phyloP scores from a whole-genome alignment of 2,113 vertebrate species.

The Bombycilla garrulus region DNA sequence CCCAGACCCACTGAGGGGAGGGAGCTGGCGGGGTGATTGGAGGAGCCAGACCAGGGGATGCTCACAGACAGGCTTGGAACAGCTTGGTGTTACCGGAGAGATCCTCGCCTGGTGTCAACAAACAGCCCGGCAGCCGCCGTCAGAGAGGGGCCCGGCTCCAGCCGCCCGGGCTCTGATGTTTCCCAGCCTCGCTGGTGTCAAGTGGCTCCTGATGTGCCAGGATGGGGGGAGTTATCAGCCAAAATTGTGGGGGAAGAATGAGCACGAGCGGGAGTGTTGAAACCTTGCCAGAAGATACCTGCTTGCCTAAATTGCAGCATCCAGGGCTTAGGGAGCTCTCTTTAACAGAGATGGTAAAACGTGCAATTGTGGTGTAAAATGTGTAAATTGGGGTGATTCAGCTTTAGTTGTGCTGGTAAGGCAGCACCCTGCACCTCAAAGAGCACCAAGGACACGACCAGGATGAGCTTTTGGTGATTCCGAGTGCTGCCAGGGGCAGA shows the following conservation, averaged over 20 bases:
- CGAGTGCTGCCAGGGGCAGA: background rate
- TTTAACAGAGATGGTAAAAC: background rate
- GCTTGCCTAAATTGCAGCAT: background rate
- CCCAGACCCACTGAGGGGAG: fast-evolving
- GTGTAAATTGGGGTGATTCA: no score
- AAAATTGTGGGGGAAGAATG: fast-evolving
- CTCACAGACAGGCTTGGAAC: background rate
- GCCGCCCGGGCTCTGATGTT: background rate
- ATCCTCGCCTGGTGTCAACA: background rate
- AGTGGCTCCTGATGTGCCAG: background rate
- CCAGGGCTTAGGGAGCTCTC: background rate
- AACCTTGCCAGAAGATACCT: background rate
- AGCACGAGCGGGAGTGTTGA: fast-evolving
- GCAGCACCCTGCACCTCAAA: background rate
- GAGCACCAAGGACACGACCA: background rate
- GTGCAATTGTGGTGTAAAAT: background rate
- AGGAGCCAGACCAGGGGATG: background rate
- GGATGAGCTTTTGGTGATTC: background rate
- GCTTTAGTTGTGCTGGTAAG: background rate
- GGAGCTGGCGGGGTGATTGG: fast-evolving
- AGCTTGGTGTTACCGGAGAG: slow-evolving; percentile 3
- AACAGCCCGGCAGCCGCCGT: background rate
- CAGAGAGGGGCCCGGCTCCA: background rate
- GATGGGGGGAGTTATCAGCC: background rate
- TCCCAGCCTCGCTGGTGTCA: background rate